Evolutionary conservation across 2,797 vertebrate genomes (phyloP), one percentile per base, ranked within the genome.

Genomic region (Pseudocheirus occidentalis): DNA sequence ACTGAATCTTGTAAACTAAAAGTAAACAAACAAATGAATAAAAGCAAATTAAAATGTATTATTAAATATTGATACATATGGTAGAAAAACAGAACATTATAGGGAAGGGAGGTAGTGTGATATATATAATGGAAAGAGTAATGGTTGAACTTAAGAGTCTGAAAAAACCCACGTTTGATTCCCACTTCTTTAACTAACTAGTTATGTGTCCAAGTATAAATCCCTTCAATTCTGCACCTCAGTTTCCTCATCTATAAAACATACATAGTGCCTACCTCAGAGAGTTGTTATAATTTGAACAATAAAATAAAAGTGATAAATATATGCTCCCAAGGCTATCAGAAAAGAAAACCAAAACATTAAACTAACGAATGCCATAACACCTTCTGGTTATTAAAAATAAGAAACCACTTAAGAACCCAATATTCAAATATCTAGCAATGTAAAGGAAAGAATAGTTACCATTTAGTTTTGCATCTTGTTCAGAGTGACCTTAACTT

Each of bases 271-370:
- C 16, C 66, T 73, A 66, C 11, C 12, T 73, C n/a, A 73, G 6
- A 73, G 3, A 52, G 50, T 73, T 21, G n/a, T 73, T 40, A 40
- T 31, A 73, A 73, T 93, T 29, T 40, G 16, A 93, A 96, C 92
- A 90, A 94, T 58, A 94, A 93, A 91, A 94, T 13, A 94, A 18
- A 28, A 96, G 95, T 59, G 18, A 0, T 90, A 96, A 96, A 94
- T 55, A 24, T 94, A 94, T 94, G 93, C 92, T 92, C 90, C 53
- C 57, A 7, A 62, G 55, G 55, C 18, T 92, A 16, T 16, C 90
- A 66, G 93, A 95, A 94, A 95, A 58, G 87, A 52, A 52, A 52
- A 52, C 50, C 50, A n/a, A n/a, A n/a, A n/a, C 50, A 52, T 52
- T 52, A 52, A 52, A 52, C 50, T 52, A 58, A 28, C 27, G 56